Evolutionary conservation across 2,888 invertebrate species (phyloP).

Genomic region (Amaurobius ferox): DNA sequence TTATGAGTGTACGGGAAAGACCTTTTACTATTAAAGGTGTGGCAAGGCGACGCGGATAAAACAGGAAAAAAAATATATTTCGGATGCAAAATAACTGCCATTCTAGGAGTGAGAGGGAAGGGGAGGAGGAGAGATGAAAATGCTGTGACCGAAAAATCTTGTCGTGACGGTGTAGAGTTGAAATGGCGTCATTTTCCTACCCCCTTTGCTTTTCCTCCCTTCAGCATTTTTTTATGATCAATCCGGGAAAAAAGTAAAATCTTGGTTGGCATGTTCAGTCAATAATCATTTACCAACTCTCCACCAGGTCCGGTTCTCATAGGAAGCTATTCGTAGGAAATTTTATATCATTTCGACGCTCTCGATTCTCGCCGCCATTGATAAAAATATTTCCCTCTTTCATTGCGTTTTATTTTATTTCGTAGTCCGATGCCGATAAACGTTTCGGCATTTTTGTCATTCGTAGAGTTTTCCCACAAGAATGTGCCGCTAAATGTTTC

Average conservation of each 20-base stretch:
- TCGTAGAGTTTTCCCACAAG: conserved; percentile 3
- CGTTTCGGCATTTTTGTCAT: neutral
- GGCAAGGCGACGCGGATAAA: conserved; percentile 1
- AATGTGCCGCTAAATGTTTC: neutral
- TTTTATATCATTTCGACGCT: conserved; percentile 49
- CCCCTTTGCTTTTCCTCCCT: conserved; percentile 13
- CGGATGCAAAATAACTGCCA: conserved; percentile 69
- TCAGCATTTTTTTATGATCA: conserved; percentile 45
- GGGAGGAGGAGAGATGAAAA: conserved; percentile 11
- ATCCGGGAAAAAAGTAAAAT: conserved; percentile 41
- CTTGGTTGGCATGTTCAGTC: conserved; percentile 35
- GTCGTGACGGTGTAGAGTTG: conserved; percentile 41
- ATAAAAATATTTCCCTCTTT: conserved; percentile 11
- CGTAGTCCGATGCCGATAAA: neutral
- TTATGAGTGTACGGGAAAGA: conserved; percentile 33
- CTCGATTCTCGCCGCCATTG: conserved; percentile 42
- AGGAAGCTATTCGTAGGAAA: conserved; percentile 49
- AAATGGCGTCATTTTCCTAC: conserved; percentile 45
- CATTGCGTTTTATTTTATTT: neutral
- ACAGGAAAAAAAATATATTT: conserved; percentile 31
- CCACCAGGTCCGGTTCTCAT: conserved; percentile 49
- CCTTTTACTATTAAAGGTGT: conserved; percentile 57
- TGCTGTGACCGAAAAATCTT: conserved; percentile 39
- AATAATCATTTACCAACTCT: conserved; percentile 53
- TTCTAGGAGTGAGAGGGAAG: conserved; percentile 43